Base-by-base conservation (phyloP, 1,140 invertebrate species). In the Varroa destructor region DNA sequence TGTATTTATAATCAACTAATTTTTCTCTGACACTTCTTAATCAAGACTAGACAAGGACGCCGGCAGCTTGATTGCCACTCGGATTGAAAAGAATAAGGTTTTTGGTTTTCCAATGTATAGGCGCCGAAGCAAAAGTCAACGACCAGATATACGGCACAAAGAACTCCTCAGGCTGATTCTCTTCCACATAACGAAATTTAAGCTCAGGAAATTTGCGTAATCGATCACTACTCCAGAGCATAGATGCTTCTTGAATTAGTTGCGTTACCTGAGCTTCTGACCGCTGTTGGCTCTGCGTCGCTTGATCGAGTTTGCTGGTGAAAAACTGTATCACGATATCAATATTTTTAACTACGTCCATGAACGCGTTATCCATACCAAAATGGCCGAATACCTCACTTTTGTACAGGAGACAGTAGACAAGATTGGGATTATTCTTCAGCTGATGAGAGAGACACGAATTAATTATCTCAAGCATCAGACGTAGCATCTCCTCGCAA, bases 131-230 rank as follows among this genome's bases (percentile, higher is more conserved):
- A 75, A 85, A 88, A 42, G 94, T 88, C 64, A 99, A 83, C 10
- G 89, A 88, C 96, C 96, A 99, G 55, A 98, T 89, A 79, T 99
- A 99, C 6, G 96, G 96, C 77, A 97, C 93, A 81, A 99, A 99
- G 82, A 99, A 99, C 77, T 98, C 94, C 79, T 98, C 94, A 0
- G 95, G 96, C 73, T 91, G 88, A 73, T 97, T 94, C 81, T 99
- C 96, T 82, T 99, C 96, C 0, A 99, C 94, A 78, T 99, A 99
- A 75, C 94, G 91, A 81, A 98, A 99, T 80, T 97, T 98, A 57
- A 99, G 81, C 76, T 98, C 95, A 0, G 96, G 94, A 80, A 98
- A 97, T 88, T 95, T 97, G 90, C 95, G 80, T 12, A 86, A 83
- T 78, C 76, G 72, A 80, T 97, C 93, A 75, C 86, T 88, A 46